Base-by-base conservation (phyloP, 2,888 invertebrate genomes). In the Strigamia transsilvanica region DNA sequence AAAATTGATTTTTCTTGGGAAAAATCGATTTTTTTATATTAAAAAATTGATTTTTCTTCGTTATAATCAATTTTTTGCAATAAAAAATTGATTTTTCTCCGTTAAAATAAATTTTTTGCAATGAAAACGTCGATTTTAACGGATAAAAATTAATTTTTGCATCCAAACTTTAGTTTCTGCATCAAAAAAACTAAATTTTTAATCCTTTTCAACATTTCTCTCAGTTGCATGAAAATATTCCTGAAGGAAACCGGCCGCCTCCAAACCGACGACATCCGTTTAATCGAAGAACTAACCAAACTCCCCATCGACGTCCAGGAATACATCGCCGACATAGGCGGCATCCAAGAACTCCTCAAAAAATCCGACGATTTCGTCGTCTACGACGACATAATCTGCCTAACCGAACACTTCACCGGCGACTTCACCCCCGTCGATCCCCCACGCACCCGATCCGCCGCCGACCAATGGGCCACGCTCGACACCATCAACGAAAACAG, bases 311-410 rank as follows among this genome's bases (percentile, higher is more conserved):
- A 80, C 27, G 13, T 46, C 32, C 80, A 80, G 23, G 51, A 46
- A 10, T 80, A 21, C 15, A 51, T 80, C 3, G 41, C 42, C 3
- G 32, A 46, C 32, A 46, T 46, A 7, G 80, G 80, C 5, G 80
- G 80, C 0, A 51, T 80, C 23, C 41, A n/a, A 21, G 51, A 80
- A 18, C 23, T 80, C 13, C 18, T 80, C 3, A 51, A 51, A 15
- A 32, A 80, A 51, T 80, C 34, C 18, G 51, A 80, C 18, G 32
- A 80, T n/a, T 80, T 80, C 32, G 27, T 80, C 46, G 51, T 80
- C 0, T 18, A 42, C 32, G 15, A 80, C 1, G 15, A 80, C 32
- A 12, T n/a, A 21, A 80, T 80, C 15, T 46, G 56, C 80, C 18
- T 79, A 1, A 79, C 73, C 1, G 73, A 73, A n/a, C 73, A 73